Evolutionary conservation across 2,888 invertebrate genomes (phyloP), one percentile per base, ranked within the genome.

Genomic region (Hirtodrosophila cameraria): DNA sequence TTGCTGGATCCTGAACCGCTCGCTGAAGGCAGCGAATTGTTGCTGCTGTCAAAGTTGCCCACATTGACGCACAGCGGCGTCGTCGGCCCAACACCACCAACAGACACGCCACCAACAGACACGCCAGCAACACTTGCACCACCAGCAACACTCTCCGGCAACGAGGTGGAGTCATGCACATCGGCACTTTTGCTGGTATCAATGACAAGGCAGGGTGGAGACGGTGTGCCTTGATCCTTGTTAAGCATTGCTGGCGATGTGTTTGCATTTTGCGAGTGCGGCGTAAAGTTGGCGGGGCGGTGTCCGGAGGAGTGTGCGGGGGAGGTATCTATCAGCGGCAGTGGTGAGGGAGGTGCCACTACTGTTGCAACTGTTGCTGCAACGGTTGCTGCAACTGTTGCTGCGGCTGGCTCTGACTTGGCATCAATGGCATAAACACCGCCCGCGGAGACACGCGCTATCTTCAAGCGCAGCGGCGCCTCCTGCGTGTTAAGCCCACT

Each of bases 391-490:
- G 60, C 55, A 41, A 41, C 39, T 1, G 55, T 48, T 27, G 63
- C 30, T 43, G 72, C 53, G 9, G 75, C 36, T 57, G 67, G 79
- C 18, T 67, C 73, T 1, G 64, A 25, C 30, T 82, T 84, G 18
- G 58, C 87, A 2, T 89, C 90, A 39, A 90, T 90, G 1, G 89
- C 87, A 69, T 91, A 91, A 23, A 93, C 93, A 31, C 94, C 95
- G 69, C 97, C 97, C 86, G 95, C 95, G 64, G 95, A 94, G 84
- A 94, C 95, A 70, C 96, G 94, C 43, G 96, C 94, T 74, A 97
- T 90, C 93, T 97, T 97, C 92, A 97, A 93, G 74, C 96, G 94
- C 74, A 97, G 95, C 9, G 96, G 96, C 27, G 95, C 94, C 43
- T 65, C 74, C 15, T 57, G 48, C 35, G 35, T 53, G 8, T 23